Evolutionary conservation across 2,888 invertebrate species (phyloP).

Genomic region (Petrolisthes manimaculis): DNA sequence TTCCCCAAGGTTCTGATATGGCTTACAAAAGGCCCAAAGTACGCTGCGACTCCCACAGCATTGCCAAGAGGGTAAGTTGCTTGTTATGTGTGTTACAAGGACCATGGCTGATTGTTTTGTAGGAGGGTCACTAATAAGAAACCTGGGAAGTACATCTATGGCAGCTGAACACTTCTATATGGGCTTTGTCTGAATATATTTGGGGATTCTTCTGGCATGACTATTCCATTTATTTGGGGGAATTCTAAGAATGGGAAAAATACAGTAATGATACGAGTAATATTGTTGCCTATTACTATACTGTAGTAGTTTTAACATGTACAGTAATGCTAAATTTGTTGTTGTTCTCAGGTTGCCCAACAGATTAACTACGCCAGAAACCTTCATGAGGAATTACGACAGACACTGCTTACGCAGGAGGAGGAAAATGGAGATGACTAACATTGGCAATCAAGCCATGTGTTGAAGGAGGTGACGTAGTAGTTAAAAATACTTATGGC

Average conservation of each 20-base stretch:
- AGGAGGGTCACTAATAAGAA: neutral
- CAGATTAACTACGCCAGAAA: slow-evolving; percentile 91
- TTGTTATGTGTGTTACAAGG: neutral
- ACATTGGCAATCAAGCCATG: neutral
- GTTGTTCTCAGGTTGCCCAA: slow-evolving; percentile 75
- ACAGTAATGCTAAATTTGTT: too few species aligned
- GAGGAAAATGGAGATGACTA: slow-evolving; percentile 50
- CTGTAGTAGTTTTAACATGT: too few species aligned
- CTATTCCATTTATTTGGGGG: too few species aligned
- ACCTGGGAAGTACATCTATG: neutral
- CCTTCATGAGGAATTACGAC: slow-evolving; percentile 84
- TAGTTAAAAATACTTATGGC: too few species aligned
- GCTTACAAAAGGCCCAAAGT: slow-evolving; percentile 80
- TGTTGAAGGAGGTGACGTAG: neutral
- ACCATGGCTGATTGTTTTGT: neutral
- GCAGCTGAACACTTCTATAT: neutral
- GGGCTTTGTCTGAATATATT: too few species aligned
- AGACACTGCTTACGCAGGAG: slow-evolving; percentile 73
- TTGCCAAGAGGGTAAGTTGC: slow-evolving; percentile 51
- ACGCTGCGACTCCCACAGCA: slow-evolving; percentile 69
- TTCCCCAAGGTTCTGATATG: slow-evolving; percentile 70
- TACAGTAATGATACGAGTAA: too few species aligned
- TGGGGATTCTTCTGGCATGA: too few species aligned
- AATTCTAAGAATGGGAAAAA: too few species aligned
- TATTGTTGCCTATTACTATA: too few species aligned